phyloP scores from a whole-genome alignment of 2,113 vertebrate genomes.

The Prunella fulvescens region DNA sequence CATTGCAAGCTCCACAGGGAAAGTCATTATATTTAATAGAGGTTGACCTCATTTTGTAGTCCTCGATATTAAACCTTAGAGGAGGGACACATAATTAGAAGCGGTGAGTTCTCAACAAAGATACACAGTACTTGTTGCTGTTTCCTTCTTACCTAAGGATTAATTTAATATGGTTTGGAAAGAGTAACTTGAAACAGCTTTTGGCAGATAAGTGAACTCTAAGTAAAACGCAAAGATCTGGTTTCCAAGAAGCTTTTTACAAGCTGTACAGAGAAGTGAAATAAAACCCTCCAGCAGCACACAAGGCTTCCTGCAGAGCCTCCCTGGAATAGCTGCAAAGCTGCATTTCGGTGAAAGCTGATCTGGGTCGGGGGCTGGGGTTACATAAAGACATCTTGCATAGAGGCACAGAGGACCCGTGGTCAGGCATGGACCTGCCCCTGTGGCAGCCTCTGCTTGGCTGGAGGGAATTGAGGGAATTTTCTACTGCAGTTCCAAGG shows the following conservation, averaged over 20 bases:
- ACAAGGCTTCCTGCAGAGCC: not conserved
- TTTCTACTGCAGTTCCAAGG: not conserved
- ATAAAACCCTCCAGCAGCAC: not conserved
- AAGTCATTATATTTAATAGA: conserved; percentile 16
- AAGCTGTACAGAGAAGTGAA: not conserved
- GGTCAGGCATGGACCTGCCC: not conserved
- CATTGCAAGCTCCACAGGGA: not conserved
- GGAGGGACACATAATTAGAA: not conserved
- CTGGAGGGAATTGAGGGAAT: not conserved
- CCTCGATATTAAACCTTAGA: not conserved
- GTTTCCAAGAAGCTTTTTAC: conserved; percentile 40
- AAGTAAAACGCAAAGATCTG: not conserved
- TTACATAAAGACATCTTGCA: not conserved
- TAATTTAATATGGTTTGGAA: not conserved
- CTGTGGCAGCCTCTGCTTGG: not conserved
- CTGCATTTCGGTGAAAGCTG: not conserved
- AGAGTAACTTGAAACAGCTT: conserved; percentile 39
- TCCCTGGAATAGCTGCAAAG: not conserved
- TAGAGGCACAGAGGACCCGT: not conserved
- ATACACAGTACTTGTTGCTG: not conserved
- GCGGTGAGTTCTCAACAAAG: not conserved
- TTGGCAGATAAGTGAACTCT: not conserved
- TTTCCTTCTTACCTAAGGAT: not conserved
- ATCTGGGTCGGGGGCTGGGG: not conserved
- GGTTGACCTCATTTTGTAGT: conserved; percentile 18